Percentiles rank a stretch among this genome's conserved stretches.
Conservation (phyloP, 2,113 vertebrate genomes). For the Trematocara variabile region DNA sequence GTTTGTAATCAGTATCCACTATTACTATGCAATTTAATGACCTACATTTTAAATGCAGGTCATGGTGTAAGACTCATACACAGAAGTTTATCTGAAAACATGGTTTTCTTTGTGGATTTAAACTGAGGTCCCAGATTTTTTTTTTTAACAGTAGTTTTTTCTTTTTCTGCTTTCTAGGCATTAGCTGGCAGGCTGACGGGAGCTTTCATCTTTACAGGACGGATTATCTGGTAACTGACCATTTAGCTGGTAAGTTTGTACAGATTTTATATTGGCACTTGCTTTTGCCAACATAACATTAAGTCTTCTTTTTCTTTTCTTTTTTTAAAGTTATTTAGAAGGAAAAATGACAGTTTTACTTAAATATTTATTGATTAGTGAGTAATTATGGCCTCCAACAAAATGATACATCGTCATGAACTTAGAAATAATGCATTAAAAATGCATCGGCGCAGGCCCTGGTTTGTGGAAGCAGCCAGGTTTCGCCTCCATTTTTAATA, state of each 20-base stretch:
- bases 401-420: background rate
- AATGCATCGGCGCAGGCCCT: background rate
- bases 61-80: background rate
- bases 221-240: slow-evolving; percentile 99
- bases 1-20: no score
- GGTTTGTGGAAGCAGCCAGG: background rate
- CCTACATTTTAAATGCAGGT: background rate
- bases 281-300: background rate
- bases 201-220: slow-evolving; percentile 90
- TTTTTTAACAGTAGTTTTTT: background rate
- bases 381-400: background rate
- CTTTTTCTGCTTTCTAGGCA: slow-evolving; percentile 66
- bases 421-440: background rate
- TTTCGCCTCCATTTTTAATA: background rate
- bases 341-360: background rate
- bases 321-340: background rate
- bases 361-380: background rate
- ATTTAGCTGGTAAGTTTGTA: slow-evolving; percentile 92
- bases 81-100: background rate
- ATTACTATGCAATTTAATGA: no score
- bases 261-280: background rate
- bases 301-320: background rate
- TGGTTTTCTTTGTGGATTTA: background rate
- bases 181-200: slow-evolving; percentile 99
- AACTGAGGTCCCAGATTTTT: background rate